Base-by-base conservation (phyloP, 2,888 invertebrate species). In the Stenurella melanura region DNA sequence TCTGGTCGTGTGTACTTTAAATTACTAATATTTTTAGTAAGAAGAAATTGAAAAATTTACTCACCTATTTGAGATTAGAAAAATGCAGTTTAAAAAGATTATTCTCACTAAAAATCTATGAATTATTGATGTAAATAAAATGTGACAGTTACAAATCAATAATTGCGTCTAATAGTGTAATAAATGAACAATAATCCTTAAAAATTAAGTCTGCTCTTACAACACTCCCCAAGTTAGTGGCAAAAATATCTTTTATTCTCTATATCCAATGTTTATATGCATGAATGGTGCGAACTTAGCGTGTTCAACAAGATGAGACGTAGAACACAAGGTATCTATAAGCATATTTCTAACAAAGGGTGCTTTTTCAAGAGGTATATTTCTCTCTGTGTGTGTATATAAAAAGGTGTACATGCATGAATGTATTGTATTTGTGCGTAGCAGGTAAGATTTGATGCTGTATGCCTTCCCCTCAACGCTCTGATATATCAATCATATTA, bases 401-500 rank as follows among this genome's bases (percentile, higher is more conserved):
- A 74, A 67, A 80, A 80, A 77, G 80, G 77, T 80, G 80, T 80
- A 76, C 80, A 74, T 76, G 80, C 77, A 80, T 78, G 77, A 77
- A 77, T 56, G 75, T 68, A 78, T 80, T 80, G 74, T 80, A 56
- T 80, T 80, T 80, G 78, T 76, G 71, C 80, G 73, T 74, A 73
- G 77, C 80, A 80, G 80, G 80, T 80, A 80, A 77, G 72, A 77
- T 74, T 56, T 72, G 77, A 76, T 77, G 80, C 78, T 77, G 77
- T 67, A 72, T 73, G 68, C 78, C 67, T 74, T 79, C 85, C 83
- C 84, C 83, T 86, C 86, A 87, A 85, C 87, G 87, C 88, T 87
- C 85, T 84, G 87, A 87, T 88, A 88, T 87, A 89, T 89, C 89
- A 89, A 89, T 89, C 89, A 89, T 82, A 84, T 87, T 87, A 87